These are phyloP conservation scores for Xylota segnis DNA, from an alignment of 2,888 invertebrate genomes.

Conservation along the genomic window DNA sequence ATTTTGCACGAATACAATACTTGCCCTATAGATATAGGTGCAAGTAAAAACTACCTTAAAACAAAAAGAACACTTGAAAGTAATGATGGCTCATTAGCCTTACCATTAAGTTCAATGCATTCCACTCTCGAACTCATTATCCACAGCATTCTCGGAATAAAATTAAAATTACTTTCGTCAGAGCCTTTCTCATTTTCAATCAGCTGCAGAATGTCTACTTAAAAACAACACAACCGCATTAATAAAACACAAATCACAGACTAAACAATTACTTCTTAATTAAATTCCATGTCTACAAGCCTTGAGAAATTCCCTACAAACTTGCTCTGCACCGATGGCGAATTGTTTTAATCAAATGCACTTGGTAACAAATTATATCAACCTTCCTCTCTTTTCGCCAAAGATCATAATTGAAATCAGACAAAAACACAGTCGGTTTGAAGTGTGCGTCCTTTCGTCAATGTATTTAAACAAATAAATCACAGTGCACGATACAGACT, in stretches of 20 bases:
- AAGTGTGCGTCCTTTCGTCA: slow-evolving; percentile 60
- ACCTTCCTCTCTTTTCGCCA: not conserved
- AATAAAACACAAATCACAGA: not conserved
- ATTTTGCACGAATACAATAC: too few species aligned
- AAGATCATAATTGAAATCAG: slow-evolving; percentile 9
- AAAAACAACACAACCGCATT: not conserved
- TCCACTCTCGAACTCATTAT: too few species aligned
- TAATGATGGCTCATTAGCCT: too few species aligned
- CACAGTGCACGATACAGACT: slow-evolving; percentile 19
- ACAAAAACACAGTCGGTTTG: slow-evolving; percentile 37
- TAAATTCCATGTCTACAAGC: slow-evolving; percentile 29
- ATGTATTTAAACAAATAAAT: slow-evolving; percentile 48
- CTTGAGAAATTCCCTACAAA: slow-evolving; percentile 26
- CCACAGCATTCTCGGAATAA: too few species aligned
- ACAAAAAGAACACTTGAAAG: too few species aligned
- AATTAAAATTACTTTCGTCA: too few species aligned
- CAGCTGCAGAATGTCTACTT: not conserved
- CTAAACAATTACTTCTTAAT: slow-evolving; percentile 50
- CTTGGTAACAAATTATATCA: slow-evolving; percentile 49
- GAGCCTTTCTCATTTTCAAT: not conserved
- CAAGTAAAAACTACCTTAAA: too few species aligned
- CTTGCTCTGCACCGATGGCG: not conserved
- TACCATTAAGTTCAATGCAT: too few species aligned
- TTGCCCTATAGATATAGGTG: too few species aligned
- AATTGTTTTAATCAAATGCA: slow-evolving; percentile 57